phyloP scores from a whole-genome alignment of 2,113 vertebrate genomes.

The Antigone vipio region DNA sequence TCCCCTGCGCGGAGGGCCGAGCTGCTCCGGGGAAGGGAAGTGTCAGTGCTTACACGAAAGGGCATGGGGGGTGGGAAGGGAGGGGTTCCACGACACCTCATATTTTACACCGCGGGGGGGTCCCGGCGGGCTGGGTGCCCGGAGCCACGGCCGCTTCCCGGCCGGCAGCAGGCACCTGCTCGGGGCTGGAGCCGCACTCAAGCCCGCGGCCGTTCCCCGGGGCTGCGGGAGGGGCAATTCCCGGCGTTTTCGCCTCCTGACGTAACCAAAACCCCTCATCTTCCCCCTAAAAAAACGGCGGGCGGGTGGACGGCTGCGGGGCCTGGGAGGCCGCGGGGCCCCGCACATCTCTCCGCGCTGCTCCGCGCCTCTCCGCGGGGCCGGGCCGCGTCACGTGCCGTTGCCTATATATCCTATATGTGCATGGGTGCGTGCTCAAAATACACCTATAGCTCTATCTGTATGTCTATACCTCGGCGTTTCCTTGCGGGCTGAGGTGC shows the following conservation, averaged over 20 bases:
- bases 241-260: background rate
- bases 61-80: rapidly evolving
- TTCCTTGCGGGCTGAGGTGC: background rate
- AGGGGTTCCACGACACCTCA: background rate
- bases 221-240: background rate
- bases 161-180: conserved; percentile 17
- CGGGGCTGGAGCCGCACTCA: background rate
- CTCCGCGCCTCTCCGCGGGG: background rate
- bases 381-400: background rate
- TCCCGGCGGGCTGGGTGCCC: too few relatives aligned
- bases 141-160: background rate
- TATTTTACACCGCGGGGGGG: background rate
- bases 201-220: background rate
- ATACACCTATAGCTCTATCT: rapidly evolving
- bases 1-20: background rate
- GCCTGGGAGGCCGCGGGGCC: background rate
- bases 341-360: background rate
- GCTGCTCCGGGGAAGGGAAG: background rate
- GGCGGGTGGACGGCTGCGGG: background rate
- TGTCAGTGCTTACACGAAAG: background rate
- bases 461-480: rapidly evolving
- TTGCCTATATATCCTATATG: background rate
- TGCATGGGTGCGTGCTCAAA: background rate
- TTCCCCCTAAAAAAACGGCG: background rate
- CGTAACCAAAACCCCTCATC: background rate